Conservation (phyloP, 2,797 vertebrate species). For the Scolopax bukidnonensis region DNA sequence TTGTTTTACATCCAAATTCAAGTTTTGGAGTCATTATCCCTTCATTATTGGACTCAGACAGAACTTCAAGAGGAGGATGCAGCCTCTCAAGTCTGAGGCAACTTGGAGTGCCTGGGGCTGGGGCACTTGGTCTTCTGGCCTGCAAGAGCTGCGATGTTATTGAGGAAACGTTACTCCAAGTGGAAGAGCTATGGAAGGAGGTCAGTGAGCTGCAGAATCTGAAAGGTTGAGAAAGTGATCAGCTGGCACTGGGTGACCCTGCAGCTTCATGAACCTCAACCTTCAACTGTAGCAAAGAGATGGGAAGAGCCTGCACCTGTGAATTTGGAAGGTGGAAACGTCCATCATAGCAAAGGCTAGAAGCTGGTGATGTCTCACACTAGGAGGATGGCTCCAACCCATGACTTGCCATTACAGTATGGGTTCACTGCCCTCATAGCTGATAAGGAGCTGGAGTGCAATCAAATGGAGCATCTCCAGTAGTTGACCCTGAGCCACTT, state of each 20-base stretch:
- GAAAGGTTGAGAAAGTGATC: background rate
- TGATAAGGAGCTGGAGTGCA: background rate
- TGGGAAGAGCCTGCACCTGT: background rate
- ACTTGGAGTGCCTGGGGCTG: background rate
- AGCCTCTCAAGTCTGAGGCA: background rate
- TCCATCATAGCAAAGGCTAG: background rate
- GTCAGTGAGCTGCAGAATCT: background rate
- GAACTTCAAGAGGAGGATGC: background rate
- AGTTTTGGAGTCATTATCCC: background rate
- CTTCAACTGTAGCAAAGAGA: background rate
- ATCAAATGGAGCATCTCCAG: background rate
- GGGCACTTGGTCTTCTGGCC: background rate
- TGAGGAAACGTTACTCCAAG: background rate
- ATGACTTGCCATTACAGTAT: background rate
- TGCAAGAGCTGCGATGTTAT: background rate
- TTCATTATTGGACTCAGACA: background rate
- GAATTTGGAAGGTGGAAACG: background rate
- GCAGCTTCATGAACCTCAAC: background rate
- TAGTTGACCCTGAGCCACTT: background rate
- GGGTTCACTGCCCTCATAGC: background rate
- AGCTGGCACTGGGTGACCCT: background rate
- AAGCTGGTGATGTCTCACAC: background rate
- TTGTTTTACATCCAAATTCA: background rate
- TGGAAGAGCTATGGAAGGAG: background rate
- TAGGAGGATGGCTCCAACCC: background rate